Percentiles rank a stretch among this genome's conserved stretches.
Conservation (phyloP, 2,113 vertebrate genomes). For the human region DNA sequence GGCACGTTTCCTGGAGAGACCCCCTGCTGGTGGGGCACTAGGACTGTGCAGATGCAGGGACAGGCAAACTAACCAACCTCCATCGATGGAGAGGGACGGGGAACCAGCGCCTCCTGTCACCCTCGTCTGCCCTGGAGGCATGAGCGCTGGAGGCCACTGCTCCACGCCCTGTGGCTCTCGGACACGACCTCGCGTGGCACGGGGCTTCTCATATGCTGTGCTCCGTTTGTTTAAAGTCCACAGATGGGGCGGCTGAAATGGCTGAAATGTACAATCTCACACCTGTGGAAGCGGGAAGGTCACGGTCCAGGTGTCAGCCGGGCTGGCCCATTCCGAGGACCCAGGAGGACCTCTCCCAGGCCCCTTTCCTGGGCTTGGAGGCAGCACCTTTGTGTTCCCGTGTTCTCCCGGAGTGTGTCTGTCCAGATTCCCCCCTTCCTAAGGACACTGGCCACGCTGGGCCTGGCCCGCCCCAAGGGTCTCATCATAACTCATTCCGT, state of each 20-base stretch:
- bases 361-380: background rate
- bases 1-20: background rate
- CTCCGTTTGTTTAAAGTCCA: background rate
- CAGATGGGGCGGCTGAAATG: accelerated
- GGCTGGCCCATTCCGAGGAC: background rate
- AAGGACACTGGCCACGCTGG: too few species aligned
- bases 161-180: background rate
- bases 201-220: background rate
- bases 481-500: background rate
- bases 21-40: background rate
- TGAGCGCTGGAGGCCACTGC: background rate
- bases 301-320: too few species aligned
- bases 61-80: too few species aligned
- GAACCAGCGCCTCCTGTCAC: accelerated
- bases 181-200: background rate
- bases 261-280: background rate
- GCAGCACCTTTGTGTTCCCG: accelerated
- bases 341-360: background rate
- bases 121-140: background rate
- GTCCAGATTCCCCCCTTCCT: background rate
- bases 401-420: background rate
- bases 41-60: background rate
- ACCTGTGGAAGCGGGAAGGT: background rate
- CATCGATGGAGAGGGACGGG: background rate
- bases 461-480: background rate